Conservation (phyloP, 2,888 invertebrate genomes). For the Cremastobaeus sp. region DNA sequence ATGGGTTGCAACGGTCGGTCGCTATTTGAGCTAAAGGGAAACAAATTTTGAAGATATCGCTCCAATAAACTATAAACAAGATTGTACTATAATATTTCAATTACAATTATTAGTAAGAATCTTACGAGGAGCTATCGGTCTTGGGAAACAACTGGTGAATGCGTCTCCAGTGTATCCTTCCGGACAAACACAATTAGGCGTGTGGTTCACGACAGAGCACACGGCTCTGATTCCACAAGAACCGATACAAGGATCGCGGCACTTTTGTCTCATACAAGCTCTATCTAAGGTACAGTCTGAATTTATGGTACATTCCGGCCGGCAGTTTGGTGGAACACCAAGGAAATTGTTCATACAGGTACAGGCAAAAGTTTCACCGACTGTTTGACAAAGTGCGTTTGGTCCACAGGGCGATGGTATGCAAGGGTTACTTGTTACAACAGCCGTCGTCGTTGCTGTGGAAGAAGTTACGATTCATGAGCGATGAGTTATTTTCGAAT, state of each 20-base stretch:
- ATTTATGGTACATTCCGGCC: slow-evolving; percentile 87
- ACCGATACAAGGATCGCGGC: slow-evolving; percentile 90
- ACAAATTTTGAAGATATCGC: neutral
- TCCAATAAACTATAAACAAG: neutral
- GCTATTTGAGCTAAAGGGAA: slow-evolving; percentile 13
- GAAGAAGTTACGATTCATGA: neutral
- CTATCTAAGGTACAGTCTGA: slow-evolving; percentile 86
- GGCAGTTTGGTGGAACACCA: slow-evolving; percentile 87
- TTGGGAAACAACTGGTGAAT: slow-evolving; percentile 82
- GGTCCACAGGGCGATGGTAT: slow-evolving; percentile 82
- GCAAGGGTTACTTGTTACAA: slow-evolving; percentile 79
- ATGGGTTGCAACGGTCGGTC: slow-evolving; percentile 70
- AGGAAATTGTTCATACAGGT: slow-evolving; percentile 83
- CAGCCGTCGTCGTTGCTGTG: slow-evolving; percentile 17
- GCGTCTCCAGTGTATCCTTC: slow-evolving; percentile 83
- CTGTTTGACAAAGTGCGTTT: slow-evolving; percentile 81
- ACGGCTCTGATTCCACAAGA: slow-evolving; percentile 87
- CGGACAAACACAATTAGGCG: slow-evolving; percentile 88
- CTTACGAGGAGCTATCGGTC: slow-evolving; percentile 42
- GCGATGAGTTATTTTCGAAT: neutral
- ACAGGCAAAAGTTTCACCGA: slow-evolving; percentile 82
- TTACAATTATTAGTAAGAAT: no score
- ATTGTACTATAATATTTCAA: no score
- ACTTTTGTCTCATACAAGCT: slow-evolving; percentile 89
- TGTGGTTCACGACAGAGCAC: slow-evolving; percentile 89